Percentiles rank a stretch among this genome's conserved stretches.
Evolutionary conservation across 2,888 invertebrate species (phyloP).

Genomic region (Latheticus oryzae): DNA sequence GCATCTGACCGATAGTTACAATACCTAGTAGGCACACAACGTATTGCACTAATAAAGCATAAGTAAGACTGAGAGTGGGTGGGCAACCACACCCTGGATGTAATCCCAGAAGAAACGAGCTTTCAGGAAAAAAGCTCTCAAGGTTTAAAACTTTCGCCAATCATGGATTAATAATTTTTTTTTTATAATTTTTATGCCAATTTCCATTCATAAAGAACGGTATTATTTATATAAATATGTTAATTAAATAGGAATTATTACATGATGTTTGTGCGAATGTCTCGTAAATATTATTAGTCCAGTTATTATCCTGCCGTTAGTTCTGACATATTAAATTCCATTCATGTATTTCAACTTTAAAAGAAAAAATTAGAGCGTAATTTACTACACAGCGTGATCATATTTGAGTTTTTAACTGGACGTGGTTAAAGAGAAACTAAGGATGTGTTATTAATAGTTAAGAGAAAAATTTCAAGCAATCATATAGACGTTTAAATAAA

Average conservation of each 20-base stretch:
- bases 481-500: too few species aligned
- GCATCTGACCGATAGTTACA: constrained; percentile 39
- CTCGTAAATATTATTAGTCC: constrained; percentile 19
- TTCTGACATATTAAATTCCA: constrained; percentile 24
- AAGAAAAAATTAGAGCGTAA: too few species aligned
- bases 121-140: constrained; percentile 11
- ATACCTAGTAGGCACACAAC: constrained; percentile 40
- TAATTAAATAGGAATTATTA: constrained; percentile 35
- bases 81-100: constrained; percentile 29
- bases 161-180: too few species aligned
- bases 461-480: too few species aligned
- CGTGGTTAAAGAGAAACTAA: too few species aligned
- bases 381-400: too few species aligned
- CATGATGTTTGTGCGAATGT: constrained; percentile 30
- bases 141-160: too few species aligned
- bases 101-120: constrained; percentile 30
- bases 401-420: too few species aligned
- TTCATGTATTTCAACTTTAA: too few species aligned
- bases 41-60: constrained; percentile 40
- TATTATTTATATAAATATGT: constrained; percentile 33
- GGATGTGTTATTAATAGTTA: too few species aligned
- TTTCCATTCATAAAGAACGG: constrained; percentile 32
- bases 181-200: too few species aligned
- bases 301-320: constrained; percentile 22
- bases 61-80: constrained; percentile 34